These are phyloP conservation scores for Cynopterus brachyotis DNA, from an alignment of 2,113 vertebrate genomes.

Conservation along the genomic window DNA sequence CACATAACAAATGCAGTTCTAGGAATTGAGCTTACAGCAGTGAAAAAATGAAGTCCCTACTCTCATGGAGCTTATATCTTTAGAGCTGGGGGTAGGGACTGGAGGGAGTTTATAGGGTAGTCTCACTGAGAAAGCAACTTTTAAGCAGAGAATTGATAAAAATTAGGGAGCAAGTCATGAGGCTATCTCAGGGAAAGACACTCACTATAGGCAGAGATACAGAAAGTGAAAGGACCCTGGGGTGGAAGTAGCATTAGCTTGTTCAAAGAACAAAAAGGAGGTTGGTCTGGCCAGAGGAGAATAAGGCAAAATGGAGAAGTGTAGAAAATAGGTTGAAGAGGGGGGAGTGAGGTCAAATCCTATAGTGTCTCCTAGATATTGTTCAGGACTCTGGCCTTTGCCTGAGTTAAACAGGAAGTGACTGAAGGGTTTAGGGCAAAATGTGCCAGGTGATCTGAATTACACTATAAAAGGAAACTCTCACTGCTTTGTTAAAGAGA, in stretches of 20 bases:
- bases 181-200: background rate
- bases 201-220: background rate
- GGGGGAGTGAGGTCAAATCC: background rate
- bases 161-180: background rate
- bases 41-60: background rate
- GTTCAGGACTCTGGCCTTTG: background rate
- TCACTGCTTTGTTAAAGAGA: background rate
- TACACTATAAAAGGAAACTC: background rate
- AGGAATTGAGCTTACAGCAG: background rate
- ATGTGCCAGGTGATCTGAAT: background rate
- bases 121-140: background rate
- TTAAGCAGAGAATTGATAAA: background rate
- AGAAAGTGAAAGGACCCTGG: background rate
- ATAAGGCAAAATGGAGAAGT: background rate
- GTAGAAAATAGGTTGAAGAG: background rate
- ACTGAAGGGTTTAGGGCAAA: background rate
- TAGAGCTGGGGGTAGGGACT: background rate
- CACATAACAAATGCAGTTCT: background rate
- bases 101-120: background rate
- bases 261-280: background rate
- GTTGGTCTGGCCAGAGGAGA: background rate
- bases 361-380: background rate
- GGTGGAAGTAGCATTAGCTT: background rate
- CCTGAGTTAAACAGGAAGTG: background rate
- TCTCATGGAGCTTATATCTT: background rate